phyloP scores from a whole-genome alignment of 2,797 vertebrate genomes.

The Mormyrus proboscirostris region DNA sequence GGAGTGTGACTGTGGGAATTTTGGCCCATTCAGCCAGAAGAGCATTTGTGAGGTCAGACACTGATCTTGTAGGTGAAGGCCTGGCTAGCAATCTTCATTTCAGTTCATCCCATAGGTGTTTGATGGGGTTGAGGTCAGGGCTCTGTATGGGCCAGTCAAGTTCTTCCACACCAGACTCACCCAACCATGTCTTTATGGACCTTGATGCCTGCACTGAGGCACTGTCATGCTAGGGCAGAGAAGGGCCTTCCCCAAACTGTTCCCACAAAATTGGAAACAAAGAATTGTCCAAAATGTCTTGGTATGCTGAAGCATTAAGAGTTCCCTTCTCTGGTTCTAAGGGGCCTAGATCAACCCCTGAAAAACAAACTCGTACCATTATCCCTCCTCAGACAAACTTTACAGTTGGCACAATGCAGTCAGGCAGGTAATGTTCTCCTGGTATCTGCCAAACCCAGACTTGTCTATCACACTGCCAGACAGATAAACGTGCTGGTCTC shows the following conservation, averaged over 20 bases:
- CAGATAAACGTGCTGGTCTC: neutral
- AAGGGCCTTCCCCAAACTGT: neutral
- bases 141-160: neutral
- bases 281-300: neutral
- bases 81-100: neutral
- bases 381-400: neutral
- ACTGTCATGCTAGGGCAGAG: neutral
- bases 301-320: neutral
- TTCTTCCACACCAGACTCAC: neutral
- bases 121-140: neutral
- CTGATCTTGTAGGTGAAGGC: neutral
- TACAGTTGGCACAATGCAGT: neutral
- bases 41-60: neutral
- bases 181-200: neutral
- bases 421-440: neutral
- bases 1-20: neutral
- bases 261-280: neutral
- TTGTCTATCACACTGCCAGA: neutral
- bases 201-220: neutral
- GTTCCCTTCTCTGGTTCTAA: neutral
- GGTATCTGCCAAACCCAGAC: neutral
- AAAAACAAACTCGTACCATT: neutral
- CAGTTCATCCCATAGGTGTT: neutral
- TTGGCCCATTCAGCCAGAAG: neutral
- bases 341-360: neutral